phyloP scores from a whole-genome alignment of 2,888 invertebrate species.

The Dicyrtomina minuta region DNA sequence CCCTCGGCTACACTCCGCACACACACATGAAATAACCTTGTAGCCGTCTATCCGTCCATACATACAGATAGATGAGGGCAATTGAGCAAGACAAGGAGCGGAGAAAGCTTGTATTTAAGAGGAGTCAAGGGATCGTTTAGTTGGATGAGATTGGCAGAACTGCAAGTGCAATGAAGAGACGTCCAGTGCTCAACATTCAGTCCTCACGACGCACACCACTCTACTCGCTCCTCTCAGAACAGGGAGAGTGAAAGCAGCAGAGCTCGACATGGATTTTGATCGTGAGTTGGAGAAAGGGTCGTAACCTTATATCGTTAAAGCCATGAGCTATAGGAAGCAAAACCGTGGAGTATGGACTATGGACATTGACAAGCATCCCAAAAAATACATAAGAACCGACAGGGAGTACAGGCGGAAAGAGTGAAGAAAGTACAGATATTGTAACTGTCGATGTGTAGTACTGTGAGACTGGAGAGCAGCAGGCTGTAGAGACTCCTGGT shows the following conservation, averaged over 20 bases:
- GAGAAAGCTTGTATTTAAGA: constrained; percentile 17
- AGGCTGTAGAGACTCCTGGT: constrained; percentile 26
- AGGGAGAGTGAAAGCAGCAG: too few relatives aligned
- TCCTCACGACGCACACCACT: too few relatives aligned
- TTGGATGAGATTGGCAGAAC: constrained; percentile 21
- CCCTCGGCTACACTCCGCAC: too few relatives aligned
- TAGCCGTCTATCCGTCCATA: background rate
- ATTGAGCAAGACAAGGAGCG: background rate
- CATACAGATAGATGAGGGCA: background rate
- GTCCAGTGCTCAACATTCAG: background rate
- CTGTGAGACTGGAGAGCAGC: background rate
- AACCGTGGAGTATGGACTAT: too few relatives aligned
- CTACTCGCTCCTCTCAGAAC: too few relatives aligned
- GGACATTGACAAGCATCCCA: background rate
- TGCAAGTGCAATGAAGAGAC: background rate
- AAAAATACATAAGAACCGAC: background rate
- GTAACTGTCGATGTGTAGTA: too few relatives aligned
- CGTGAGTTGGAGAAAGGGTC: background rate
- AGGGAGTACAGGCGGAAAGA: background rate
- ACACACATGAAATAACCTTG: too few relatives aligned
- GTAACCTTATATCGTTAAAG: background rate
- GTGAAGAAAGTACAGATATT: background rate
- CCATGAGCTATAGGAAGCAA: too few relatives aligned
- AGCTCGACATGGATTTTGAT: background rate
- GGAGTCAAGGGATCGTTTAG: constrained; percentile 24